A percentile compares a stretch with the other conserved stretches of the same genome.
Evolutionary conservation across 2,113 vertebrate species (phyloP).

Genomic region (Psophia crepitans): DNA sequence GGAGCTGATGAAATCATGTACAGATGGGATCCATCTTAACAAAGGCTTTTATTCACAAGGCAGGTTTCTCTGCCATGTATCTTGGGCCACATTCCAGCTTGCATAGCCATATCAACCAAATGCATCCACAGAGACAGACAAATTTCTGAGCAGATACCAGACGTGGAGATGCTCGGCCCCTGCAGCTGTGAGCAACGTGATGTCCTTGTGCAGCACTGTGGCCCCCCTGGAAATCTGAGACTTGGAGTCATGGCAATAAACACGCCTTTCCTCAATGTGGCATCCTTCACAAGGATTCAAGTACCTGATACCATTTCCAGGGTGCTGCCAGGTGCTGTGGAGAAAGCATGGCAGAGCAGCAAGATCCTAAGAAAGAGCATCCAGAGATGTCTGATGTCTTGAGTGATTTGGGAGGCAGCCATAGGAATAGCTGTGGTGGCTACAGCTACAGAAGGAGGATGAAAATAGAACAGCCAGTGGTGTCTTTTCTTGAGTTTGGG

Average conservation of each 20-base stretch:
- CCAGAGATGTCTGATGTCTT: background rate
- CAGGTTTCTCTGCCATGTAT: background rate
- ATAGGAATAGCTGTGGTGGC: background rate
- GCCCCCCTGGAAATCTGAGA: background rate
- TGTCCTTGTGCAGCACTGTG: background rate
- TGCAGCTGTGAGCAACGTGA: background rate
- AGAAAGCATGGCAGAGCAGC: background rate
- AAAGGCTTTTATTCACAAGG: conserved; percentile 33
- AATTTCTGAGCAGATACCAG: background rate
- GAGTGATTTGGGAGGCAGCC: background rate
- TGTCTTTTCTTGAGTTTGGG: background rate
- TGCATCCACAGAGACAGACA: background rate
- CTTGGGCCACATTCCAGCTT: background rate
- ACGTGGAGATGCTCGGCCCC: background rate
- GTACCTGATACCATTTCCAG: background rate
- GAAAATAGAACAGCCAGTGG: background rate
- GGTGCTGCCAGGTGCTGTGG: background rate
- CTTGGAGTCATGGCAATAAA: background rate
- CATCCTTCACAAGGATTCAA: background rate
- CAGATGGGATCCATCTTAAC: conserved; percentile 45
- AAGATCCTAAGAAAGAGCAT: background rate
- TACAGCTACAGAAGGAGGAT: background rate
- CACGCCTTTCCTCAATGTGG: background rate
- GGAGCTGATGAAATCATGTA: conserved; percentile 24
- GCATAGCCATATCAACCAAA: background rate